Conservation (phyloP, 1,140 invertebrate species). For the Colletes gigas region DNA sequence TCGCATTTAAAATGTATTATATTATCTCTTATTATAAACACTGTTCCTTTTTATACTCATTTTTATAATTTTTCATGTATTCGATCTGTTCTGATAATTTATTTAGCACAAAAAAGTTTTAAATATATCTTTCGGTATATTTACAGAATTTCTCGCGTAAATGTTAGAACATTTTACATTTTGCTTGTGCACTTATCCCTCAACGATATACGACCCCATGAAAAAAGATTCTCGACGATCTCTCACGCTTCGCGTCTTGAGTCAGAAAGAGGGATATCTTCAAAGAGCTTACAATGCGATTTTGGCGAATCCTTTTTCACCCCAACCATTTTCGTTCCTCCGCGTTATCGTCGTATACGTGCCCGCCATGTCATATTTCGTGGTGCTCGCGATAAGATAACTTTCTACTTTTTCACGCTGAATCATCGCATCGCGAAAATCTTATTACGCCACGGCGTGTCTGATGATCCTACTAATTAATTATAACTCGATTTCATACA, state of each 20-base stretch:
- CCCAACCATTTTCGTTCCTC: conserved; percentile 10
- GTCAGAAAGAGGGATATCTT: conserved; percentile 29
- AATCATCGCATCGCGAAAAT: neutral
- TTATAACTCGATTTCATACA: neutral
- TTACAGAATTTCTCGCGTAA: neutral
- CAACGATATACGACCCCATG: conserved; percentile 24
- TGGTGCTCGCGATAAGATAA: conserved; percentile 15
- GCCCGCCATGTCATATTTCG: neutral
- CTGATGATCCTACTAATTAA: neutral
- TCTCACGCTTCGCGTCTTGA: conserved; percentile 19
- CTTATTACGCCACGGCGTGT: neutral
- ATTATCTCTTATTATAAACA: too few species aligned
- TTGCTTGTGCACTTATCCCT: neutral
- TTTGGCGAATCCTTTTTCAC: conserved; percentile 36
- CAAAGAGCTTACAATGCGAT: conserved; percentile 50
- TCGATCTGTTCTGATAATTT: neutral
- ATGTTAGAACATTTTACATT: neutral
- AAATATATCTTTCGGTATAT: neutral
- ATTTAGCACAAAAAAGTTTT: neutral
- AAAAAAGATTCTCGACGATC: conserved; percentile 42
- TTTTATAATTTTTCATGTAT: too few species aligned
- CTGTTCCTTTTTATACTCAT: too few species aligned
- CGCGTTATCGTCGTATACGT: conserved; percentile 36
- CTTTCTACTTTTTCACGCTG: neutral
- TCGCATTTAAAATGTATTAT: too few species aligned